Evolutionary conservation across 1,140 invertebrate species (phyloP).

Genomic region (Eupeodes corollae): DNA sequence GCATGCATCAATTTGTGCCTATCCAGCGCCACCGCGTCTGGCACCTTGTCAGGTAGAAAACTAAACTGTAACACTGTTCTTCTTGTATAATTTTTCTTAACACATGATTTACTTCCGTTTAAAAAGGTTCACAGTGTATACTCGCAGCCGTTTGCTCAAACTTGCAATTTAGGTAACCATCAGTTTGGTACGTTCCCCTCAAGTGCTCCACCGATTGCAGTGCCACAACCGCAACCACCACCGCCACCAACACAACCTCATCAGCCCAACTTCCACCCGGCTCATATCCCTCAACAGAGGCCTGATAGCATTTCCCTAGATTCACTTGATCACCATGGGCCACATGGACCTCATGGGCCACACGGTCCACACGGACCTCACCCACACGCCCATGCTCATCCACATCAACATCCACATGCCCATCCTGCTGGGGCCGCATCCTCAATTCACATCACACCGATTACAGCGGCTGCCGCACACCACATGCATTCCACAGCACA

Average conservation of each 20-base stretch:
- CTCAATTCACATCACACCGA: constrained; percentile 37
- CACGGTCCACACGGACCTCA: constrained; percentile 1
- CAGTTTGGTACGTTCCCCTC: constrained; percentile 5
- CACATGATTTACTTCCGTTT: neutral
- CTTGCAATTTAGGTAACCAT: constrained; percentile 6
- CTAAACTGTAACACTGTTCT: neutral
- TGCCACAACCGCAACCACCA: constrained; percentile 2
- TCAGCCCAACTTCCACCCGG: constrained; percentile 6
- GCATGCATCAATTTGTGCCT: constrained; percentile 41
- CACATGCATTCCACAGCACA: constrained; percentile 36
- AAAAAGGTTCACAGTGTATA: constrained; percentile 21
- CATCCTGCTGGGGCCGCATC: constrained; percentile 32
- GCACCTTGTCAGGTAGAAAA: constrained; percentile 30
- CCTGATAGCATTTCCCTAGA: constrained; percentile 1
- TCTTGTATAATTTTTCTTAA: constrained; percentile 2
- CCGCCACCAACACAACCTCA: constrained; percentile 2
- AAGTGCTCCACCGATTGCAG: neutral
- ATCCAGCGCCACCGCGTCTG: constrained; percentile 41
- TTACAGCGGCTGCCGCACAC: constrained; percentile 33
- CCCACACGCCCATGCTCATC: constrained; percentile 16
- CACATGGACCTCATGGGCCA: neutral
- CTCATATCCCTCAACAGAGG: constrained; percentile 6
- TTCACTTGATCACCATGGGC: neutral
- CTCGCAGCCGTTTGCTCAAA: constrained; percentile 22
- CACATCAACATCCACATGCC: constrained; percentile 32